Conservation (phyloP, 2,113 vertebrate species). For the Strix uralensis region DNA sequence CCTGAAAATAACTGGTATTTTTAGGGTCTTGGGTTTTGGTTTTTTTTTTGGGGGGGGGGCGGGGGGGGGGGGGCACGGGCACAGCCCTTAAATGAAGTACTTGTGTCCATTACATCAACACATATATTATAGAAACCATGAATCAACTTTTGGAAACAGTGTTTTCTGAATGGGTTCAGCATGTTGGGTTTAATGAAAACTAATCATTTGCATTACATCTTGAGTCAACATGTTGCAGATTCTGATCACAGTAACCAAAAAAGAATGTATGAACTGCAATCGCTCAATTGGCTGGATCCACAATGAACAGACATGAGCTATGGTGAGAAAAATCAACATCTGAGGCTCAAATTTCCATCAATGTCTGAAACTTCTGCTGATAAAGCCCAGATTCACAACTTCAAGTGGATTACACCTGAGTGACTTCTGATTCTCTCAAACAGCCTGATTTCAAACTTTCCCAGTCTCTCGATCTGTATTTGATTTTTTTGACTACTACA, state of each 20-base stretch:
- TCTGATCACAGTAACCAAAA: background rate
- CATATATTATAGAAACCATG: background rate
- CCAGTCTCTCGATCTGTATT: background rate
- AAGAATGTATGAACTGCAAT: background rate
- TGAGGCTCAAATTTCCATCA: background rate
- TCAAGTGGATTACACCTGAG: background rate
- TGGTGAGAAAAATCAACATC: background rate
- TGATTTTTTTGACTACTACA: background rate
- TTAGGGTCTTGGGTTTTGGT: background rate
- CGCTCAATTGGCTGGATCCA: background rate
- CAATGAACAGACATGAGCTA: background rate
- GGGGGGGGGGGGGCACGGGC: fast-evolving
- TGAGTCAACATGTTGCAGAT: background rate
- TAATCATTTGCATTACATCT: background rate
- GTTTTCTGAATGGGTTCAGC: background rate
- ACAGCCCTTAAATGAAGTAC: background rate
- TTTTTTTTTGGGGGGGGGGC: fast-evolving
- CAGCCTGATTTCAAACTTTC: background rate
- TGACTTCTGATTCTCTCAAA: background rate
- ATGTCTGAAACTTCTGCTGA: background rate
- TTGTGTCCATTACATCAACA: background rate
- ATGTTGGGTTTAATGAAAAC: background rate
- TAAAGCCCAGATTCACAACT: background rate
- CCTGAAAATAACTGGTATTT: background rate
- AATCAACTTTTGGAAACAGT: background rate